A percentile compares a stretch with the other conserved stretches of the same genome.
Evolutionary conservation across 2,797 vertebrate genomes (phyloP).

Genomic region (Platyrinchus mystaceus): DNA sequence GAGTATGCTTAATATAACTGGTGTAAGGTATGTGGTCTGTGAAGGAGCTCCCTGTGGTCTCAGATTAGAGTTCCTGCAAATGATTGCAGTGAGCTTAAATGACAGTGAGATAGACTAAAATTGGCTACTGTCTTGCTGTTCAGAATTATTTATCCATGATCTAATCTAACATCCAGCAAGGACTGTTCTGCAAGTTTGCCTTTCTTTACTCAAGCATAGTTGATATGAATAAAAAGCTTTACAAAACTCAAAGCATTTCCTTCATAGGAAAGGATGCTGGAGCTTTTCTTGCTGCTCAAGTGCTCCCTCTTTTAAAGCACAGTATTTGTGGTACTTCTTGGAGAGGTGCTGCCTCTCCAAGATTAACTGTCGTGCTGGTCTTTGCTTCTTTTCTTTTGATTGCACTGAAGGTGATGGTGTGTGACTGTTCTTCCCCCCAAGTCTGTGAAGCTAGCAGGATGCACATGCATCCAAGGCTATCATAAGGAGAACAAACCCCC

Average conservation of each 20-base stretch:
- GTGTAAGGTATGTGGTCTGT: neutral
- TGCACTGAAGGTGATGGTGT: neutral
- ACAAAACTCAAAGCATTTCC: neutral
- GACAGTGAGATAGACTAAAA: neutral
- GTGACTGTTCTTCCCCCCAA: neutral
- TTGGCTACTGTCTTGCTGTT: neutral
- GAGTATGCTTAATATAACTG: neutral
- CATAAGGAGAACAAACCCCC: neutral
- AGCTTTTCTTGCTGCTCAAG: neutral
- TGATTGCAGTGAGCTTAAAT: neutral
- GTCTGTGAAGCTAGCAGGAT: neutral
- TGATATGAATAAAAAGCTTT: neutral
- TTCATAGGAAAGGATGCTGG: neutral
- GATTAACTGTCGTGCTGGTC: neutral
- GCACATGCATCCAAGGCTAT: neutral
- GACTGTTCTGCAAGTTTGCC: neutral
- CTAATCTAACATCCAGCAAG: neutral
- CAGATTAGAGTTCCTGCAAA: neutral
- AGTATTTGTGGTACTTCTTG: neutral
- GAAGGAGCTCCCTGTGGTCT: neutral
- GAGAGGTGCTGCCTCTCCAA: neutral
- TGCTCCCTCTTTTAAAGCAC: neutral
- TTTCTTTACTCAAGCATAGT: neutral
- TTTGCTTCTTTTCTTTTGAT: neutral
- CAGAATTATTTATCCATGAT: neutral